Evolutionary conservation across 2,113 vertebrate species (phyloP).

Genomic region (Galeopterus variegatus): DNA sequence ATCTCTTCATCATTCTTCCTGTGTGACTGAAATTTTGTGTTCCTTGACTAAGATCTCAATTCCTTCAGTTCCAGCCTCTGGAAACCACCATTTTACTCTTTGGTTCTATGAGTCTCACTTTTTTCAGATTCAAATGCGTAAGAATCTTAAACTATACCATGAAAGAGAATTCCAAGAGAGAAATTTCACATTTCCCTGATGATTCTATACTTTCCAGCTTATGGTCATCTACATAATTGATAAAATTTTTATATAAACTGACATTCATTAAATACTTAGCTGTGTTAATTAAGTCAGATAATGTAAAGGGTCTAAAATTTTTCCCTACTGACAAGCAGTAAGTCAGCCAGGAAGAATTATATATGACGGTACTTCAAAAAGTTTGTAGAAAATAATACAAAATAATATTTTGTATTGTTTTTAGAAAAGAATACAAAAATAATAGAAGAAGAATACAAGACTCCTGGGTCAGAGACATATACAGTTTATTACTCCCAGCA

Average conservation of each 20-base stretch:
- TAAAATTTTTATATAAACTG: background rate
- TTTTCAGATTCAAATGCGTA: background rate
- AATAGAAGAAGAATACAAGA: background rate
- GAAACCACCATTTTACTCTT: background rate
- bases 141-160: background rate
- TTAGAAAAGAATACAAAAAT: no score
- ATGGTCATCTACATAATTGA: background rate
- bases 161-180: background rate
- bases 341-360: background rate
- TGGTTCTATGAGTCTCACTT: background rate
- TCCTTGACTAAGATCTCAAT: background rate
- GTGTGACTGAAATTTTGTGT: background rate
- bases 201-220: background rate
- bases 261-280: background rate
- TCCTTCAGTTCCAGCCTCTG: fast-evolving
- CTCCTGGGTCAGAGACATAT: background rate
- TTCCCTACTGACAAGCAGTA: background rate
- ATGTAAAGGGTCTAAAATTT: background rate
- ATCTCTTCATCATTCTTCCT: background rate
- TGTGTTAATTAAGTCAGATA: background rate
- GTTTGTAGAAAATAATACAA: no score
- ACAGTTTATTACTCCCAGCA: background rate
- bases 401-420: no score
- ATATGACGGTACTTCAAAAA: no score
- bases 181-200: background rate